Evolutionary conservation across 2,797 vertebrate species (phyloP), one percentile per base, ranked within the genome.

Genomic region (Moxostoma hubbsi): DNA sequence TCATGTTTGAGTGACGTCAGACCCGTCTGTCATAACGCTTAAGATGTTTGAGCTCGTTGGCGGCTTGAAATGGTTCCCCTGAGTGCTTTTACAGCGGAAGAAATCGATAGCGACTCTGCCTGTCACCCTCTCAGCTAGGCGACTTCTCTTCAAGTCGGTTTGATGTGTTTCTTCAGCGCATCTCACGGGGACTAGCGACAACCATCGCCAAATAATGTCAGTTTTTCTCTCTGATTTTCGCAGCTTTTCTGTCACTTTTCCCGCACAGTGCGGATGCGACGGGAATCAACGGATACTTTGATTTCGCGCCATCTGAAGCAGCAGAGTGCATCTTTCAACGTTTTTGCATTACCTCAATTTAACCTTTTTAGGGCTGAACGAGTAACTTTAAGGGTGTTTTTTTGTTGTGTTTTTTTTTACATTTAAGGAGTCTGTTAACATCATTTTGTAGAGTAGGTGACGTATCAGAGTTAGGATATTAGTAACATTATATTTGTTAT

Each of bases 21-120:
- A 46, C 67, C 70, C 76, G 65, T 57, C 75, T 82, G 83, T 85
- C 81, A 81, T 46, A 73, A 59, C 62, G n/a, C 55, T 80, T 68
- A 71, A 79, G 70, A 67, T 73, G 77, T 85, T 80, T 80, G 24
- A 51, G 62, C 57, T 66, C 13, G 51, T 55, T 66, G 9, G 70
- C 68, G 57, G 71, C 71, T 73, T 66, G 75, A 83, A 77, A 81
- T 72, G 66, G 67, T 62, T 83, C 85, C 83, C 83, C 54, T 45
- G 83, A 82, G 82, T 78, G 71, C 80, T 73, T 77, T 86, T 78
- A 80, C 77, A 66, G 36, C 50, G 18, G 9, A 69, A 15, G 71
- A 82, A 80, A 85, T 82, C 85, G 82, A 82, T 82, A 80, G 64
- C 50, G 55, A 59, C 77, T 80, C 71, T 53, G 70, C 65, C 73